phyloP scores from a whole-genome alignment of 2,113 vertebrate species.

The Pollimyrus isidori region DNA sequence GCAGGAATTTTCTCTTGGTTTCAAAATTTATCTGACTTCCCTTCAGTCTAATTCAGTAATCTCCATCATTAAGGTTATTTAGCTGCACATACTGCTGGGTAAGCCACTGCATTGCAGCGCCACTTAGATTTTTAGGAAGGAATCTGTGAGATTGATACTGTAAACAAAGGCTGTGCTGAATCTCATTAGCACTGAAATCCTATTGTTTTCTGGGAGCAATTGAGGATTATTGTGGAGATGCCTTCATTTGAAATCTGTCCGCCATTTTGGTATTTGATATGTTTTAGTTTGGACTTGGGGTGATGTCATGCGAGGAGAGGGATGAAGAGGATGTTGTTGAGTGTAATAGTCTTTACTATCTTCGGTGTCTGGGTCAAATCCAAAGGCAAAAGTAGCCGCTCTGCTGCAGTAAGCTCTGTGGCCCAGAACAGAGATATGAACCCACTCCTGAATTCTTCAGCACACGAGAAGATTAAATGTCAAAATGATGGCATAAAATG shows the following conservation, averaged over 20 bases:
- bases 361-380: not conserved
- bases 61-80: not conserved
- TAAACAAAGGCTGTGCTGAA: not conserved
- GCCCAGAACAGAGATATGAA: conserved; percentile 7
- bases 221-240: not conserved
- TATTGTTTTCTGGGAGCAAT: not conserved
- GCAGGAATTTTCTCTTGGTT: not conserved
- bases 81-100: not conserved
- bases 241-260: not conserved
- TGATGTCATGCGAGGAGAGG: not conserved
- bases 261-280: not conserved
- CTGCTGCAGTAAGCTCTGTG: not conserved
- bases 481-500: not conserved
- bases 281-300: not conserved
- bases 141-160: not conserved
- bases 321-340: conserved; percentile 9
- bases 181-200: not conserved
- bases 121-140: not conserved
- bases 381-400: not conserved
- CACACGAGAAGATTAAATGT: not conserved
- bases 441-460: not conserved
- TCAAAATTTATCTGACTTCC: not conserved
- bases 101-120: not conserved
- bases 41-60: not conserved
- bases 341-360: not conserved